Percentiles rank a stretch among this genome's conserved stretches.
These are phyloP conservation scores for Cheumatopsyche charites DNA, from an alignment of 1,140 invertebrate genomes.

Conservation along the genomic window DNA sequence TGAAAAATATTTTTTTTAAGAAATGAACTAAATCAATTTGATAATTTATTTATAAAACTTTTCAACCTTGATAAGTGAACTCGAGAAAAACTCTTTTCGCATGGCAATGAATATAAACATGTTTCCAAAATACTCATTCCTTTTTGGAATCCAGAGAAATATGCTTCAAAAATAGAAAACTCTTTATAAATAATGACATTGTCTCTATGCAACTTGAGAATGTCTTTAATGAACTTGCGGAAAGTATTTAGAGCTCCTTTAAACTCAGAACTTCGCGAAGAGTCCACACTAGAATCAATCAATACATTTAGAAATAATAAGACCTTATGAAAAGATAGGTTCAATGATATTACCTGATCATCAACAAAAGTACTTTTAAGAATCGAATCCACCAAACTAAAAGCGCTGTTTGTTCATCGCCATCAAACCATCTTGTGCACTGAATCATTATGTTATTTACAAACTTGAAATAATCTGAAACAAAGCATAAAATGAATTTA, in stretches of 20 bases:
- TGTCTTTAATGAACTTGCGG: slow-evolving; percentile 41
- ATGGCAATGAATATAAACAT: slow-evolving; percentile 26
- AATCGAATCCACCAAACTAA: slow-evolving; percentile 45
- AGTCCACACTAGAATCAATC: neutral
- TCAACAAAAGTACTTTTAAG: neutral
- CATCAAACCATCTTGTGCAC: slow-evolving; percentile 35
- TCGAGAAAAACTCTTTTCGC: slow-evolving; percentile 24
- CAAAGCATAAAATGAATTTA: neutral
- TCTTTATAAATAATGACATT: slow-evolving; percentile 41
- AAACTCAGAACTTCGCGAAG: neutral
- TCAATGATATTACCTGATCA: neutral
- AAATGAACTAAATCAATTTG: neutral
- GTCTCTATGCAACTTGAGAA: slow-evolving; percentile 39
- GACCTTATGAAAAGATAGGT: neutral
- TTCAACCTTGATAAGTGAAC: slow-evolving; percentile 39
- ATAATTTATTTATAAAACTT: neutral
- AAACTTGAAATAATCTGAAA: slow-evolving; percentile 46
- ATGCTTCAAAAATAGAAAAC: slow-evolving; percentile 40
- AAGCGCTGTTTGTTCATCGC: slow-evolving; percentile 42
- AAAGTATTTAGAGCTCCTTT: neutral
- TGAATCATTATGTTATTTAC: slow-evolving; percentile 42
- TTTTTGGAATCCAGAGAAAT: slow-evolving; percentile 27
- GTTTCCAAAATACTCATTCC: slow-evolving; percentile 41
- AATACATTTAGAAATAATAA: neutral
- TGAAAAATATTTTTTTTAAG: slow-evolving; percentile 2